phyloP scores from a whole-genome alignment of 92 coral and sea anemone species.

The Actinostola sp. region DNA sequence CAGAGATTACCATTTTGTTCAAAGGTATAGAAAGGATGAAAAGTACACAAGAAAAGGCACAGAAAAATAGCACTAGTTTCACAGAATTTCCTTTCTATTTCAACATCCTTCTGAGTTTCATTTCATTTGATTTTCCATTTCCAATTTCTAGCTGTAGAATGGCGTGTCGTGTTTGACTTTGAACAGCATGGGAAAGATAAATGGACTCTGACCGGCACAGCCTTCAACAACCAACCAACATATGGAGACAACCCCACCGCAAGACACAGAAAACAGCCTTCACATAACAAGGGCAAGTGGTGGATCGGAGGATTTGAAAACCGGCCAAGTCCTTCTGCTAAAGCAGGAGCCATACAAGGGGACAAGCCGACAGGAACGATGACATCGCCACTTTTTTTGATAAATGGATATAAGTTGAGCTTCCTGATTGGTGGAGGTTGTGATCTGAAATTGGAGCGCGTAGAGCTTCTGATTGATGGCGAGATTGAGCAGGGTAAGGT shows the following conservation, averaged over 20 bases:
- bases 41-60: too few species aligned
- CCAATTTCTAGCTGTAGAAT: background rate
- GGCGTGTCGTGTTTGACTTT: conserved; percentile 30
- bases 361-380: conserved; percentile 30
- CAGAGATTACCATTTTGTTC: too few species aligned
- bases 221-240: conserved; percentile 35
- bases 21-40: too few species aligned
- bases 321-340: conserved; percentile 20
- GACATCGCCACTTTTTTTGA: conserved; percentile 41
- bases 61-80: too few species aligned
- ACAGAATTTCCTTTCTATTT: background rate
- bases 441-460: conserved; percentile 17
- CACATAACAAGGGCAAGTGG: conserved; percentile 26
- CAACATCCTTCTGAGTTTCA: background rate
- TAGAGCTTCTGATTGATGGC: conserved; percentile 27
- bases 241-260: conserved; percentile 43
- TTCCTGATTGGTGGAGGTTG: conserved; percentile 59
- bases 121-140: background rate
- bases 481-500: background rate
- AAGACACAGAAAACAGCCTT: conserved; percentile 28
- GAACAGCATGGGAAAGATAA: conserved; percentile 30
- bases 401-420: conserved; percentile 10
- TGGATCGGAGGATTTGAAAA: conserved; percentile 50
- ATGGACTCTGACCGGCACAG: conserved; percentile 34
- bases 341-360: conserved; percentile 24